Conservation (phyloP, 2,797 vertebrate genomes). For the Chelidonichthys spinosus region DNA sequence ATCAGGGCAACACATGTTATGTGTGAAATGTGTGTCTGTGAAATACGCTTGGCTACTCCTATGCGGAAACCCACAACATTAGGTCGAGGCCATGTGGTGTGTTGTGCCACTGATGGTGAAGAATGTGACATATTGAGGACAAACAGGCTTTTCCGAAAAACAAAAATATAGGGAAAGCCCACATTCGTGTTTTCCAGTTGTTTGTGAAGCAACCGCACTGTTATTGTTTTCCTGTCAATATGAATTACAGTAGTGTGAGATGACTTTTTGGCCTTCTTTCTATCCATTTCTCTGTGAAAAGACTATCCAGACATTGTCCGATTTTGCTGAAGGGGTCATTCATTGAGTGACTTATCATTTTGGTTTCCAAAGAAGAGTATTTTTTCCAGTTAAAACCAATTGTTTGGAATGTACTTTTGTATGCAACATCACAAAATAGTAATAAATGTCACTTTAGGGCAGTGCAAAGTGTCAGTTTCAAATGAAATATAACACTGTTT, state of each 20-base stretch:
- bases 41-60: conserved; percentile 59
- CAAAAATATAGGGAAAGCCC: conserved; percentile 79
- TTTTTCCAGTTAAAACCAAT: conserved; percentile 37
- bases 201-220: conserved; percentile 74
- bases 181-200: conserved; percentile 75
- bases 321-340: conserved; percentile 39
- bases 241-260: conserved; percentile 68
- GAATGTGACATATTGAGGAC: conserved; percentile 81
- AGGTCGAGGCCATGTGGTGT: conserved; percentile 78
- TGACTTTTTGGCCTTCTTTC: conserved; percentile 45
- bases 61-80: conserved; percentile 76
- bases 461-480: conserved; percentile 26
- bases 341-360: conserved; percentile 44
- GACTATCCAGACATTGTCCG: conserved; percentile 46
- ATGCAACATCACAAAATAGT: conserved; percentile 35
- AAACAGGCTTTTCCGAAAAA: conserved; percentile 78
- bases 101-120: conserved; percentile 72
- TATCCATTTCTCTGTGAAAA: conserved; percentile 51
- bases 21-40: conserved; percentile 53
- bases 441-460: conserved; percentile 16
- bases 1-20: conserved; percentile 30
- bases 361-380: conserved; percentile 33
- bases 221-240: conserved; percentile 82
- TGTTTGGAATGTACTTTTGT: conserved; percentile 30
- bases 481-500: conserved; percentile 21